phyloP scores from a whole-genome alignment of 2,797 vertebrate species.

The Erpetoichthys calabaricus region DNA sequence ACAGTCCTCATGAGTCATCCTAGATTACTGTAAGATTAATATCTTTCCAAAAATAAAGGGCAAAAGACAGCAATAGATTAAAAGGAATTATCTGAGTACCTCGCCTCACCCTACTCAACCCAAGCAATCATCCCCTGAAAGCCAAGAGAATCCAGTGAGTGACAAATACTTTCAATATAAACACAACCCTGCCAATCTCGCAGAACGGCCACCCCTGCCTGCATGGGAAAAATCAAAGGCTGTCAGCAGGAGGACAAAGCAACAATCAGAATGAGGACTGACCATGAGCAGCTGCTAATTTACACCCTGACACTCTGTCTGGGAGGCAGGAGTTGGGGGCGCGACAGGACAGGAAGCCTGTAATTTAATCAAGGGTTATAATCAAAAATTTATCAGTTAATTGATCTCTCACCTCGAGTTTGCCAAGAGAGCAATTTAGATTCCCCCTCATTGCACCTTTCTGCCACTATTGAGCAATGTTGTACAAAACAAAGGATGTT shows the following conservation, averaged over 20 bases:
- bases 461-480: constrained; percentile 22
- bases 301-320: constrained; percentile 17
- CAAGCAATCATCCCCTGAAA: constrained; percentile 17
- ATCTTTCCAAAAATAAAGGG: constrained; percentile 15
- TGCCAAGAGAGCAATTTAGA: constrained; percentile 27
- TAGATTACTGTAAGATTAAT: constrained; percentile 30
- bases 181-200: constrained; percentile 12
- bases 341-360: constrained; percentile 27
- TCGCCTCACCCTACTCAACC: background rate
- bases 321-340: constrained; percentile 4
- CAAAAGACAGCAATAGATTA: background rate
- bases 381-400: constrained; percentile 35
- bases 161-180: constrained; percentile 22
- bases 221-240: constrained; percentile 15
- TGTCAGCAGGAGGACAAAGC: constrained; percentile 14
- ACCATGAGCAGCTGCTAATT: constrained; percentile 16
- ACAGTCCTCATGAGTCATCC: constrained; percentile 11
- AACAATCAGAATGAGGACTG: constrained; percentile 12
- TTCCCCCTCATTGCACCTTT: constrained; percentile 19
- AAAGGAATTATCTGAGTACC: background rate
- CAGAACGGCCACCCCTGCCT: constrained; percentile 11
- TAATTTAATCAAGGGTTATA: constrained; percentile 26
- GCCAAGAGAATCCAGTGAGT: constrained; percentile 24
- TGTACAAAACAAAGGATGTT: constrained; percentile 42
- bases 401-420: constrained; percentile 33